Evolutionary conservation across 2,888 invertebrate species (phyloP).

Genomic region (Macrosoma leucophasiata): DNA sequence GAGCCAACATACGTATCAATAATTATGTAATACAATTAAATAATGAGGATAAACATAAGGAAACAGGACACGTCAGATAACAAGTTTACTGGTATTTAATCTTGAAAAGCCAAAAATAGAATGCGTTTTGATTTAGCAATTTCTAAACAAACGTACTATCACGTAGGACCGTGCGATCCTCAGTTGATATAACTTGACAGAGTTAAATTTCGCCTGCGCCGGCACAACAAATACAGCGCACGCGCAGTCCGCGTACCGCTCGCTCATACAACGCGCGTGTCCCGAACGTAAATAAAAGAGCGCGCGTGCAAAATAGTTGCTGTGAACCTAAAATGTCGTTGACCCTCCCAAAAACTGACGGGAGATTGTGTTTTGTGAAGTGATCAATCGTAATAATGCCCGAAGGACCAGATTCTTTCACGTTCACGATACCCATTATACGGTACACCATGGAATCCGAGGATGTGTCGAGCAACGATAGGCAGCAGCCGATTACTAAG

Average conservation of each 20-base stretch:
- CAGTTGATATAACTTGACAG: conserved; percentile 14
- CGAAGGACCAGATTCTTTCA: conserved; percentile 64
- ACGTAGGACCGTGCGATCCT: too few species aligned
- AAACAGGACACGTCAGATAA: too few species aligned
- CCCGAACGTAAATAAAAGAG: conserved; percentile 19
- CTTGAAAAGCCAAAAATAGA: too few species aligned
- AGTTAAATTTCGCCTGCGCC: conserved; percentile 1
- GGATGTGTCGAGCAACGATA: conserved; percentile 35
- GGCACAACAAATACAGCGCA: conserved; percentile 13
- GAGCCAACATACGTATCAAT: too few species aligned
- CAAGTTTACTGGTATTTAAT: too few species aligned
- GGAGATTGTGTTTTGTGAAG: conserved; percentile 39
- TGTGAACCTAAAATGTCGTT: conserved; percentile 42
- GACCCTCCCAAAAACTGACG: conserved; percentile 32
- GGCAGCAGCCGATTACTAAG: conserved; percentile 53
- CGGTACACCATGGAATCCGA: conserved; percentile 69
- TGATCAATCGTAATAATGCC: conserved; percentile 57
- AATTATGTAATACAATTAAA: too few species aligned
- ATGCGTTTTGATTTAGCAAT: too few species aligned
- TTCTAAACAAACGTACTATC: too few species aligned
- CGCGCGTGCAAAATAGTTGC: conserved; percentile 26
- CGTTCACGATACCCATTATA: conserved; percentile 65
- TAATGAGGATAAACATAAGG: too few species aligned
- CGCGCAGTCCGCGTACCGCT: conserved; percentile 33
- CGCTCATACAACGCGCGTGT: conserved; percentile 40